Percentiles rank a stretch among this genome's conserved stretches.
Evolutionary conservation across 1,140 invertebrate genomes (phyloP).

Genomic region (Eubasilissa regina): DNA sequence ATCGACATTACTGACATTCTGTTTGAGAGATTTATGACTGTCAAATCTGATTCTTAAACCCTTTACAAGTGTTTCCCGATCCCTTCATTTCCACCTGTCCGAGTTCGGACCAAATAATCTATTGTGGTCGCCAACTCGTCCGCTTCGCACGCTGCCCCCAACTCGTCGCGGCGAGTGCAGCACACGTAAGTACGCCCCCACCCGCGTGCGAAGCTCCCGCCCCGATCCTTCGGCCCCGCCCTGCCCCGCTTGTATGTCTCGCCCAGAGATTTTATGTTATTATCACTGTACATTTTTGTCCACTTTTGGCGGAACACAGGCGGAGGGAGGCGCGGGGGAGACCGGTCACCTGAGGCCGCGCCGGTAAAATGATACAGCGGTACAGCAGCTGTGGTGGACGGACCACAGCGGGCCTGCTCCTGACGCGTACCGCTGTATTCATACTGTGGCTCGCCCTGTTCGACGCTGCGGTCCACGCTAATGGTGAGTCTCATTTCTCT

Average conservation of each 20-base stretch:
- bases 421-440: conserved; percentile 57
- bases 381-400: conserved; percentile 59
- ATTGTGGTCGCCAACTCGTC: neutral
- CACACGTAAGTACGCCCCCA: conserved; percentile 5
- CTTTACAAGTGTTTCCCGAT: neutral
- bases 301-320: conserved; percentile 56
- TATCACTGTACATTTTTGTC: conserved; percentile 60
- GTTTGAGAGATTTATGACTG: neutral
- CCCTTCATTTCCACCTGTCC: neutral
- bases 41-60: neutral
- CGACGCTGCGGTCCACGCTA: conserved; percentile 46
- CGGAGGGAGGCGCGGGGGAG: conserved; percentile 50
- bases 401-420: conserved; percentile 44
- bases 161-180: neutral
- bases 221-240: neutral
- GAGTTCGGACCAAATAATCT: neutral
- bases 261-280: conserved; percentile 55
- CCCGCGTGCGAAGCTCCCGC: neutral
- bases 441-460: conserved; percentile 56
- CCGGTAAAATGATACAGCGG: conserved; percentile 60
- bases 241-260: conserved; percentile 51
- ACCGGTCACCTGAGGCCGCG: conserved; percentile 56
- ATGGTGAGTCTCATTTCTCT: conserved; percentile 52
- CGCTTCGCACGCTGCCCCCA: neutral
- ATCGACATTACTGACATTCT: neutral